These are phyloP conservation scores for Siniperca undulata DNA, from an alignment of 2,797 vertebrate species.

Conservation along the genomic window DNA sequence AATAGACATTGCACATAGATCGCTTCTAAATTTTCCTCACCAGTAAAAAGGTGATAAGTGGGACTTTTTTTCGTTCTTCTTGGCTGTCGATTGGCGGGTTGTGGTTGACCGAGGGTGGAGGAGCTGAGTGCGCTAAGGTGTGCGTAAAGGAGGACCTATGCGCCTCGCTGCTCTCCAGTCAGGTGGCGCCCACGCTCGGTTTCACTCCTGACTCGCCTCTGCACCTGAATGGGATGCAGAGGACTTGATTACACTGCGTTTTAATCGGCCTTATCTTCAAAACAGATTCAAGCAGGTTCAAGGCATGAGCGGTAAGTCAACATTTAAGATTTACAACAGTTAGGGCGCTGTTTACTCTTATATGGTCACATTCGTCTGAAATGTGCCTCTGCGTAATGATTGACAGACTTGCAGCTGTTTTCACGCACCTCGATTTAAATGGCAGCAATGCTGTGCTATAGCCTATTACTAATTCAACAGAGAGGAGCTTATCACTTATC, in stretches of 20 bases:
- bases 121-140: constrained; percentile 18
- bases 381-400: not conserved
- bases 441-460: not conserved
- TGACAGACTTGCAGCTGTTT: not conserved
- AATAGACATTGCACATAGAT: rapidly evolving
- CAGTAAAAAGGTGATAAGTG: not conserved
- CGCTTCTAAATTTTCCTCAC: not conserved
- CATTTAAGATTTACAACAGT: not conserved
- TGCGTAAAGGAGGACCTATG: constrained; percentile 19
- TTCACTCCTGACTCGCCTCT: constrained; percentile 9
- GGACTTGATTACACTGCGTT: not conserved
- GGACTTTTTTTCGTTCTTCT: not conserved
- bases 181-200: constrained; percentile 29
- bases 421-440: not conserved
- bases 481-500: not conserved
- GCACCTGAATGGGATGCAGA: constrained; percentile 23
- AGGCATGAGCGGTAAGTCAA: constrained; percentile 77
- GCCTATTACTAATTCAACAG: not conserved
- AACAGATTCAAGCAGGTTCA: not conserved
- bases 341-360: not conserved
- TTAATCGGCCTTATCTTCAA: not conserved
- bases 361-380: not conserved
- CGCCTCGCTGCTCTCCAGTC: not conserved
- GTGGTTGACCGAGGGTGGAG: not conserved
- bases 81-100: constrained; percentile 11